These are phyloP conservation scores for Callithrix jacchus DNA, from an alignment of 2,113 vertebrate genomes.

Conservation along the genomic window DNA sequence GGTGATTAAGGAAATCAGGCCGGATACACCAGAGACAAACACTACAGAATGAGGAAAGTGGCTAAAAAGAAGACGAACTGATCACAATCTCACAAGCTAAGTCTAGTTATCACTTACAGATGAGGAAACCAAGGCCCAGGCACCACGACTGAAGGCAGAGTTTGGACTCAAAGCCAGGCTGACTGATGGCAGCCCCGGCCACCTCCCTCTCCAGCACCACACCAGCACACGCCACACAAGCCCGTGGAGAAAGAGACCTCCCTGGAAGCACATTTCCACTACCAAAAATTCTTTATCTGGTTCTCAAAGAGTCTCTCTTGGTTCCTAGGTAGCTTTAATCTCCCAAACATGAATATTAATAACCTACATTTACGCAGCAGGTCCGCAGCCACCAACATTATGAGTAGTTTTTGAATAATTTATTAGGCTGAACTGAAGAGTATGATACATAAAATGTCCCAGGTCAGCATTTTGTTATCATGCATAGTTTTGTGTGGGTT, in stretches of 20 bases:
- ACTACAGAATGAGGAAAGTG: fast-evolving
- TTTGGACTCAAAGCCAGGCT: not conserved
- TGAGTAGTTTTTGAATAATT: not conserved
- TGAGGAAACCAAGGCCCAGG: fast-evolving
- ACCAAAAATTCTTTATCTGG: not conserved
- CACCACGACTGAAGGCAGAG: not conserved
- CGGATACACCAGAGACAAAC: not conserved
- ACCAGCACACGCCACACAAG: fast-evolving
- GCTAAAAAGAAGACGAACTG: fast-evolving
- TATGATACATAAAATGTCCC: fast-evolving
- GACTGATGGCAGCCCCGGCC: fast-evolving
- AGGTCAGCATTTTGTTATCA: fast-evolving
- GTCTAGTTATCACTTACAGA: fast-evolving
- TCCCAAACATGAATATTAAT: not conserved
- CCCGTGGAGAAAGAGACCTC: not conserved
- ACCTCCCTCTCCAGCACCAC: fast-evolving
- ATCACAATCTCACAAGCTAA: fast-evolving
- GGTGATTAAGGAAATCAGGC: not conserved
- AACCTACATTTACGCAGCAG: not conserved
- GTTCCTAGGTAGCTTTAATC: not conserved
- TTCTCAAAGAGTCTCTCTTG: not conserved
- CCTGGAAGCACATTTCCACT: not conserved
- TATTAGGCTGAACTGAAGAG: no score
- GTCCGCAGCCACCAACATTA: not conserved
- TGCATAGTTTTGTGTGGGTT: fast-evolving